Evolutionary conservation across 2,888 invertebrate species (phyloP), one percentile per base, ranked within the genome.

Genomic region (Itoplectis maculator): DNA sequence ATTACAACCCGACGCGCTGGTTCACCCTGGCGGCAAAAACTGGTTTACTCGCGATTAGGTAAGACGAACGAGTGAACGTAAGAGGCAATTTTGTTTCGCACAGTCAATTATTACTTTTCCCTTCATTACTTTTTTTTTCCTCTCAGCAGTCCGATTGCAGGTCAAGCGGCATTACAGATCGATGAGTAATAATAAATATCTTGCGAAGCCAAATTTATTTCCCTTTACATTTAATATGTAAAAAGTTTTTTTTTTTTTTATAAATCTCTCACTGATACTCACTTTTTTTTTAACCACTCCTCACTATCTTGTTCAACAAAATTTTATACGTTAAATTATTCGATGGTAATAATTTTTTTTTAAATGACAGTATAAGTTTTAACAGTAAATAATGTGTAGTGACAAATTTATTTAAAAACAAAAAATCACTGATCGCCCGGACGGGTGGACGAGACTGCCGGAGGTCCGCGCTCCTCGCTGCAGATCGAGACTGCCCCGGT

Each of bases 401-500:
- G 40, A 54, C n/a, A n/a, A 42, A 23, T 13, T 45, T 15, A 37
- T 9, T 1, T 9, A 9, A 6, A 29, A 45, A 2, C 13, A 9
- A 15, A 42, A 20, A 7, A 37, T 65, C 13, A 49, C 18, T 11
- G 20, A 65, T n/a, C 37, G 20, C 7, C 0, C 13, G 18, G 13
- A 9, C 29, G 66, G 20, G n/a, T 54, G 20, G 59, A n/a, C 51
- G 66, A 73, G 59, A n/a, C 18, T 42, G 15, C 29, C 47, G 47
- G 18, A 59, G 15, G 72, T 61, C 20, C 15, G 70, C 42, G 59
- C 66, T 75, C 75, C 69, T 74, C 69, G 56, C 42, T 65, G 65
- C 59, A 20, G 65, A 74, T 75, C 79, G 56, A 56, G 65, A 82
- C 79, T 79, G 72, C 59, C 72, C 70, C 51, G 56, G 56, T 29